Evolutionary conservation across 37 sponge, comb jelly and placozoan species (phyloP), one percentile per base, ranked within the genome.

Genomic region (Halichondria panicea): DNA sequence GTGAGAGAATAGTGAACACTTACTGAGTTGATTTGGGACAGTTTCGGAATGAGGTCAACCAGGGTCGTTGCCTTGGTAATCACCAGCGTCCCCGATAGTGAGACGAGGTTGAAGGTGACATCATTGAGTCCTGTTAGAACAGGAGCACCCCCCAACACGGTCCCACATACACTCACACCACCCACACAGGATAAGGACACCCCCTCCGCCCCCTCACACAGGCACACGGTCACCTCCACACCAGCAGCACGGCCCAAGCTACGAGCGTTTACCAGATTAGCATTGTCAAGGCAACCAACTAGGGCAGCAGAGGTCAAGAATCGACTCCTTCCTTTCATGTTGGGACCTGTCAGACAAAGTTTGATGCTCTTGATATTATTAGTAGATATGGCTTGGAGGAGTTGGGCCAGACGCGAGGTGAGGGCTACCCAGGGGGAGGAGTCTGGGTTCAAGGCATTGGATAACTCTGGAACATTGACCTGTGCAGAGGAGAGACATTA

Each of bases 401-500:
- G 39, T 25, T 54, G 31, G 0, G 55, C 68, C 46, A 82, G 75
- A 2, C 67, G 13, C 4, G 44, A 37, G 33, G 44, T 36, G 19
- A 82, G 68, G 4, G 27, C 28, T 18, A 74, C 22, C 83, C 83
- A 82, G 8, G 75, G 75, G 13, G 4, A 43, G 33, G 30, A 48
- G 24, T 21, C 54, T 5, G 75, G 58, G 21, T 22, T 21, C 24
- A 59, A 46, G 43, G 75, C 75, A 60, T 33, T 68, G 2, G 83
- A 43, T 19, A 82, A 33, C 0, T 25, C 28, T 18, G 83, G 66
- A 15, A 61, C 75, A 66, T 82, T 82, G 19, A 82, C 83, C 75
- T 74, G 43, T 33, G 35, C 15, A 57, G 32, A 50, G 34, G 12
- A 70, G 32, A 22, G 55, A 48, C 37, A 34, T 30, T 30, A 63